These are phyloP conservation scores for Tipula lateralis DNA, from an alignment of 2,888 invertebrate genomes.

Conservation along the genomic window DNA sequence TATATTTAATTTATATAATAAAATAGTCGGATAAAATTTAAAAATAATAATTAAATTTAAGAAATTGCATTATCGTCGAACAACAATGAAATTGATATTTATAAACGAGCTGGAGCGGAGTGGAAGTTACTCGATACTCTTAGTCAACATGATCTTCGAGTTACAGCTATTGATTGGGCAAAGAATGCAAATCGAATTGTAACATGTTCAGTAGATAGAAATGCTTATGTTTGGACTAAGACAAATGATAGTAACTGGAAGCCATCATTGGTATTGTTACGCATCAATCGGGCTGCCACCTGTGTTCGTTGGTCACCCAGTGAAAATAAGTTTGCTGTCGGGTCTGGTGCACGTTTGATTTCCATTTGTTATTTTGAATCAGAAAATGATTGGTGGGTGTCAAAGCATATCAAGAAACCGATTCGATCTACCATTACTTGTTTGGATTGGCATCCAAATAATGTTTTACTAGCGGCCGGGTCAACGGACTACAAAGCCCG, in stretches of 20 bases:
- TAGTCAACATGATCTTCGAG: conserved; percentile 89
- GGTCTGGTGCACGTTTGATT: conserved; percentile 91
- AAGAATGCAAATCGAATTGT: conserved; percentile 95
- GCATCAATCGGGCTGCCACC: conserved; percentile 96
- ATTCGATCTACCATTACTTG: conserved; percentile 94
- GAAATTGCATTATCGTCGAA: conserved; percentile 97
- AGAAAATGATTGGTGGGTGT: conserved; percentile 99
- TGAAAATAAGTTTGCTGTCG: conserved; percentile 99
- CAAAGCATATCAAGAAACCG: conserved; percentile 98
- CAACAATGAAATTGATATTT: conserved; percentile 93
- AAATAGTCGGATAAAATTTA: neutral
- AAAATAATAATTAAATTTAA: conserved; percentile 44
- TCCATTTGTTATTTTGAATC: conserved; percentile 98
- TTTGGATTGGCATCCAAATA: conserved; percentile 99
- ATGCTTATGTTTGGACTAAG: conserved; percentile 97
- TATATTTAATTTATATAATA: conserved; percentile 42
- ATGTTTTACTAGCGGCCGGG: conserved; percentile 88
- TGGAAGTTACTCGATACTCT: conserved; percentile 83
- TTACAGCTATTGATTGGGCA: conserved; percentile 99
- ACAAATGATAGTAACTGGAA: conserved; percentile 89
- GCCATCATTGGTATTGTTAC: conserved; percentile 86
- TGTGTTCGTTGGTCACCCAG: conserved; percentile 98
- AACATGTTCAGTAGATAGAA: conserved; percentile 95
- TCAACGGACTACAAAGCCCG: conserved; percentile 94
- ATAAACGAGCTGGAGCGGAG: conserved; percentile 69